These are phyloP conservation scores for Hyposoter dolosus DNA, from an alignment of 2,888 invertebrate species.

Conservation along the genomic window DNA sequence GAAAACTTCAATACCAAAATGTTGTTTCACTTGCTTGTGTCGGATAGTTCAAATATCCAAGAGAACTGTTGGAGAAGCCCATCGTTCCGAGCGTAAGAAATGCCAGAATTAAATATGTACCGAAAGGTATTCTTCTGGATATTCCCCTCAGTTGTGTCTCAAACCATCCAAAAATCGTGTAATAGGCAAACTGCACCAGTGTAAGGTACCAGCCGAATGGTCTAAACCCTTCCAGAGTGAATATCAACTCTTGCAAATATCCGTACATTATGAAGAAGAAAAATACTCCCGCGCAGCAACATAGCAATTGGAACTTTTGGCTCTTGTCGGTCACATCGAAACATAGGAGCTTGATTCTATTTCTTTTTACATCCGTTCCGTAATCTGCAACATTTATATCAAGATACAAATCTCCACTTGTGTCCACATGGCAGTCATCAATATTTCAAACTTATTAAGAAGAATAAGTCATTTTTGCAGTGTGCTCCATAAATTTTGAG, in stretches of 20 bases:
- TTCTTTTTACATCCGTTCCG: constrained; percentile 16
- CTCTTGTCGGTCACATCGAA: constrained; percentile 90
- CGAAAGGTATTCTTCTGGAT: constrained; percentile 91
- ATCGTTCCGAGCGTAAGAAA: constrained; percentile 96
- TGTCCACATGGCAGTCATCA: neutral
- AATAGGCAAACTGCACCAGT: constrained; percentile 95
- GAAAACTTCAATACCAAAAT: neutral
- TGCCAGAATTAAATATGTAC: constrained; percentile 93
- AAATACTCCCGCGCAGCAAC: constrained; percentile 93
- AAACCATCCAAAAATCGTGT: constrained; percentile 91
- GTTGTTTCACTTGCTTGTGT: constrained; percentile 88
- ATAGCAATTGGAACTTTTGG: constrained; percentile 89
- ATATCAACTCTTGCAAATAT: constrained; percentile 94
- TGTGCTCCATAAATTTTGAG: neutral
- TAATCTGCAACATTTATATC: constrained; percentile 17
- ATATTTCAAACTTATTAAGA: neutral
- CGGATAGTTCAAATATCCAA: constrained; percentile 98
- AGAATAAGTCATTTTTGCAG: neutral
- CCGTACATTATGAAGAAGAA: constrained; percentile 96
- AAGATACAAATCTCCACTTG: neutral
- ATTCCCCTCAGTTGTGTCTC: constrained; percentile 89
- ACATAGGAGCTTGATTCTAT: constrained; percentile 89
- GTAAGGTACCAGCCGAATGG: constrained; percentile 97
- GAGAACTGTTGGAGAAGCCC: constrained; percentile 97
- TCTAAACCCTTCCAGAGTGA: constrained; percentile 94